Evolutionary conservation across 2,113 vertebrate species (phyloP).

Genomic region (Sinosuthora webbiana): DNA sequence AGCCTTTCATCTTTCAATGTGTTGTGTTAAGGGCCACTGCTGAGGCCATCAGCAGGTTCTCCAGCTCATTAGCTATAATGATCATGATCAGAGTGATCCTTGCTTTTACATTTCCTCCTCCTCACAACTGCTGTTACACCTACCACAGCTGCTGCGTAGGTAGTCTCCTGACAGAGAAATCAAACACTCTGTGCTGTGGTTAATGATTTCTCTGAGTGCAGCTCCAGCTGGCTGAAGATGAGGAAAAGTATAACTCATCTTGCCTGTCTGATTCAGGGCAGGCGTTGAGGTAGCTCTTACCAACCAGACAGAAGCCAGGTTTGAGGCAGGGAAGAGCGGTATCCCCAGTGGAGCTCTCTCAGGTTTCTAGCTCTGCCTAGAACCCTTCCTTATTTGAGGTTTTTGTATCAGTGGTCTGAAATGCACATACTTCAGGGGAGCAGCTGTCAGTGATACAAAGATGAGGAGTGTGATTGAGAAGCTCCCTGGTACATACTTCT

Average conservation of each 20-base stretch:
- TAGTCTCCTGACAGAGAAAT: not conserved
- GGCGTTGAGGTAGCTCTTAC: not conserved
- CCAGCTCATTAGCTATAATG: not conserved
- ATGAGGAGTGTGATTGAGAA: not conserved
- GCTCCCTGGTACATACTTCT: not conserved
- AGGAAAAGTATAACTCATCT: not conserved
- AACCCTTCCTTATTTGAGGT: not conserved
- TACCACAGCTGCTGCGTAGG: not conserved
- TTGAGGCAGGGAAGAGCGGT: not conserved
- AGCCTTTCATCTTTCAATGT: not conserved
- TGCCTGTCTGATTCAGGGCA: not conserved
- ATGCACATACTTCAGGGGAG: not conserved
- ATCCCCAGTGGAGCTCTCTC: not conserved
- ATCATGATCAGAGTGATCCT: not conserved
- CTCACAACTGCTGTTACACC: not conserved
- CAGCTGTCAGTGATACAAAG: not conserved
- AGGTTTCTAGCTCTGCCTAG: not conserved
- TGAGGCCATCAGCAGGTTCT: not conserved
- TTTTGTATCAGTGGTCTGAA: not conserved
- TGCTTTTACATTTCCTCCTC: not conserved
- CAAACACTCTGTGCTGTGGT: not conserved
- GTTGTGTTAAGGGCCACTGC: not conserved
- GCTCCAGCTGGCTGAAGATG: not conserved
- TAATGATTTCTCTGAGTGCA: not conserved
- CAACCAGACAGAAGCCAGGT: not conserved